These are phyloP conservation scores for Toxostoma redivivum DNA, from an alignment of 2,113 vertebrate species.

Conservation along the genomic window DNA sequence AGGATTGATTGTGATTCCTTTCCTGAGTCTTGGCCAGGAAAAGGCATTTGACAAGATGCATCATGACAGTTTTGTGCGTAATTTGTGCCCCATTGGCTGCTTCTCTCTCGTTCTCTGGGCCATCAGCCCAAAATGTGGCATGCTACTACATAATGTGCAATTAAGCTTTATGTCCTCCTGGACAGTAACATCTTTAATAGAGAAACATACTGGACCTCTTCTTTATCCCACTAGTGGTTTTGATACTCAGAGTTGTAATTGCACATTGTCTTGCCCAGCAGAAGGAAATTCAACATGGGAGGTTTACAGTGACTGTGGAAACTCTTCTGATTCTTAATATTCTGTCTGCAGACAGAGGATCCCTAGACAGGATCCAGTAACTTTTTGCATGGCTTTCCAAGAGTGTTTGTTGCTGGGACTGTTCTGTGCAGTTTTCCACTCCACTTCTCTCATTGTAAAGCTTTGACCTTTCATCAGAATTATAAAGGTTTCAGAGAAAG, in stretches of 20 bases:
- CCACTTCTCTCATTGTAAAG: background rate
- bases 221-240: background rate
- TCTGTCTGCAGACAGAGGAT: background rate
- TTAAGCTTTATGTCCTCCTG: background rate
- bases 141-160: background rate
- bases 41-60: background rate
- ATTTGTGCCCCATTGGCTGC: background rate
- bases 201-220: background rate
- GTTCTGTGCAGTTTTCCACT: background rate
- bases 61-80: background rate
- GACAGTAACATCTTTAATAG: background rate
- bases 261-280: background rate
- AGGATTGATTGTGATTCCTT: background rate
- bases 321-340: background rate
- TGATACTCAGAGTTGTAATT: background rate
- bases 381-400: background rate
- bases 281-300: background rate
- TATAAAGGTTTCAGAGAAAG: background rate
- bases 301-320: background rate
- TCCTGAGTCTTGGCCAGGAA: background rate
- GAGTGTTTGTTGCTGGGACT: background rate
- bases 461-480: background rate
- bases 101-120: background rate
- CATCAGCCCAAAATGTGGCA: background rate
- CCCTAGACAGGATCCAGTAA: background rate